Conservation (phyloP, 2,113 vertebrate species). For the Eonycteris spelaea region DNA sequence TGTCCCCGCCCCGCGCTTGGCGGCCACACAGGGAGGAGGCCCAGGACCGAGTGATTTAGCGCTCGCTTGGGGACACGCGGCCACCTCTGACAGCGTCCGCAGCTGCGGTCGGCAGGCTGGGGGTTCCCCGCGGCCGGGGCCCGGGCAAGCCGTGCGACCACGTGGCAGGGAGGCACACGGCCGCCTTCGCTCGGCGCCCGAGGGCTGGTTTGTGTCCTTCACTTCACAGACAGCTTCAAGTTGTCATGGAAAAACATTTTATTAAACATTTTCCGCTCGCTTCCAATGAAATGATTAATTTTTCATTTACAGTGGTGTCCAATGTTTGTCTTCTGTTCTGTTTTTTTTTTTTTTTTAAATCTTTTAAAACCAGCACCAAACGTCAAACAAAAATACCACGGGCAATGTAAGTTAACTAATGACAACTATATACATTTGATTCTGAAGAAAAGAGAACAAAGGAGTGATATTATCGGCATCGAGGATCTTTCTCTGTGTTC, state of each 20-base stretch:
- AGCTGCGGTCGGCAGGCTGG: background rate
- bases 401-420: constrained; percentile 79
- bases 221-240: constrained; percentile 77
- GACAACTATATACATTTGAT: constrained; percentile 81
- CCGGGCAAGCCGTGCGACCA: constrained; percentile 10
- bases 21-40: background rate
- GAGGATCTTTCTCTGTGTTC: constrained; percentile 83
- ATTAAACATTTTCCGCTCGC: constrained; percentile 77
- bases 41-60: constrained; percentile 10
- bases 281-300: constrained; percentile 78
- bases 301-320: constrained; percentile 79
- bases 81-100: background rate
- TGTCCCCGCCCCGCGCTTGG: constrained; percentile 44
- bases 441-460: constrained; percentile 70
- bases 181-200: background rate
- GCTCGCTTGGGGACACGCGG: constrained; percentile 16
- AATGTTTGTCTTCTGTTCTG: constrained; percentile 60
- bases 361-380: constrained; percentile 82
- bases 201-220: constrained; percentile 45
- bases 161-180: constrained; percentile 12
- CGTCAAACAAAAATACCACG: constrained; percentile 75
- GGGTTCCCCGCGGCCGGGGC: background rate
- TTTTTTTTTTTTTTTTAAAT: constrained; percentile 33
- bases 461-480: constrained; percentile 69
- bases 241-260: constrained; percentile 82